Evolutionary conservation across 1,140 invertebrate genomes (phyloP).

Genomic region (Pteromalus puparum): DNA sequence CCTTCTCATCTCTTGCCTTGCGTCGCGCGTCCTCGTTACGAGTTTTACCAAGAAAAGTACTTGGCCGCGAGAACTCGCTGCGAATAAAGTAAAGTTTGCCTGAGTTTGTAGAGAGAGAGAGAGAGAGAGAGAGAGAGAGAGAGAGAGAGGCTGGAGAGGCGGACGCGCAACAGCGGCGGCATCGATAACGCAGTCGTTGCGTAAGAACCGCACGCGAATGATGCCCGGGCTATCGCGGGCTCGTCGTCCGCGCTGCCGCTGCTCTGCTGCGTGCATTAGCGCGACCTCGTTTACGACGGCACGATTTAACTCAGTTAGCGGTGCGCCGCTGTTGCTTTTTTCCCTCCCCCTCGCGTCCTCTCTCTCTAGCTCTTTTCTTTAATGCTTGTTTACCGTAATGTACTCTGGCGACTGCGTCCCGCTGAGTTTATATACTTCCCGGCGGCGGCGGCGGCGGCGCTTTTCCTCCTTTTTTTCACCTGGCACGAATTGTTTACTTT

Average conservation of each 20-base stretch:
- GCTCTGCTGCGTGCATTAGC: slow-evolving; percentile 25
- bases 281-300: slow-evolving; percentile 13
- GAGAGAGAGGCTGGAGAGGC: too few relatives aligned
- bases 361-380: slow-evolving; percentile 21
- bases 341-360: background rate
- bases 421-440: background rate
- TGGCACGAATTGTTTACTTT: slow-evolving; percentile 21
- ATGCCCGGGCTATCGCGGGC: too few relatives aligned
- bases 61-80: background rate
- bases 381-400: slow-evolving; percentile 42
- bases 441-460: too few relatives aligned
- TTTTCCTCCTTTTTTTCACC: background rate
- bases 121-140: too few relatives aligned
- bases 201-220: background rate
- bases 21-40: background rate
- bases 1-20: background rate
- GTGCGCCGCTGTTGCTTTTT: background rate
- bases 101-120: too few relatives aligned
- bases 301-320: slow-evolving; percentile 42
- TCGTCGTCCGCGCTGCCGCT: too few relatives aligned
- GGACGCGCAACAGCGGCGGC: too few relatives aligned
- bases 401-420: slow-evolving; percentile 4
- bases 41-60: background rate
- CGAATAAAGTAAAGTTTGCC: background rate
- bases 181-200: background rate